These are phyloP conservation scores for Amazona guildingii DNA, from an alignment of 2,113 vertebrate species.

Conservation along the genomic window DNA sequence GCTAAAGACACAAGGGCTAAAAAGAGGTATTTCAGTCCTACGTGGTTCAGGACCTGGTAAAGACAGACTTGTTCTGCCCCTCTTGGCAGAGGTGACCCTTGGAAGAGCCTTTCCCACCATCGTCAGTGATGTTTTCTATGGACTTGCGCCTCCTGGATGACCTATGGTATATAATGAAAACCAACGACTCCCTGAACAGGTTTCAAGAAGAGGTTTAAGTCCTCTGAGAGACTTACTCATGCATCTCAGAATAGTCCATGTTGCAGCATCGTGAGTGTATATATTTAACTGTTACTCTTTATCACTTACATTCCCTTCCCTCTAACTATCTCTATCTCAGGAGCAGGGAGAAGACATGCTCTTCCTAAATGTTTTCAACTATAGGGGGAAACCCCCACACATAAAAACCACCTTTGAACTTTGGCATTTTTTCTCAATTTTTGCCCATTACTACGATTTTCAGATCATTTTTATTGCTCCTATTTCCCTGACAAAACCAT, in stretches of 20 bases:
- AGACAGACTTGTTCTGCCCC: not conserved
- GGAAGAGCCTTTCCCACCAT: not conserved
- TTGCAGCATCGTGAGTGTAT: not conserved
- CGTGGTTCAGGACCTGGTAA: not conserved
- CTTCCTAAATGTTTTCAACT: not conserved
- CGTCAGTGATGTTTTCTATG: not conserved
- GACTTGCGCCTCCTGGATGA: not conserved
- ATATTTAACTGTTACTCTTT: not conserved
- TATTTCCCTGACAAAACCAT: not conserved
- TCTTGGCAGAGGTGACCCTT: not conserved
- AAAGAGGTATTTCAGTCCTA: not conserved
- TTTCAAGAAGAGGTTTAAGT: not conserved
- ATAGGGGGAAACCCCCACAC: accelerated
- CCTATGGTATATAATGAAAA: not conserved
- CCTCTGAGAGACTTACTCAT: not conserved
- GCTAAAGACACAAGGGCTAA: not conserved
- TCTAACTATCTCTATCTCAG: not conserved
- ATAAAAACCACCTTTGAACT: not conserved
- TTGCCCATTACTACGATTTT: not conserved
- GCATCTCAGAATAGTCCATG: not conserved
- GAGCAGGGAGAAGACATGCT: not conserved
- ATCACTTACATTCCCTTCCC: not conserved
- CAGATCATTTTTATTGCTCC: accelerated
- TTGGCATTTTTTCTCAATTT: not conserved
- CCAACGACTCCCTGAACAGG: not conserved